phyloP scores from a whole-genome alignment of 2,113 vertebrate species.

The Cervus canadensis region DNA sequence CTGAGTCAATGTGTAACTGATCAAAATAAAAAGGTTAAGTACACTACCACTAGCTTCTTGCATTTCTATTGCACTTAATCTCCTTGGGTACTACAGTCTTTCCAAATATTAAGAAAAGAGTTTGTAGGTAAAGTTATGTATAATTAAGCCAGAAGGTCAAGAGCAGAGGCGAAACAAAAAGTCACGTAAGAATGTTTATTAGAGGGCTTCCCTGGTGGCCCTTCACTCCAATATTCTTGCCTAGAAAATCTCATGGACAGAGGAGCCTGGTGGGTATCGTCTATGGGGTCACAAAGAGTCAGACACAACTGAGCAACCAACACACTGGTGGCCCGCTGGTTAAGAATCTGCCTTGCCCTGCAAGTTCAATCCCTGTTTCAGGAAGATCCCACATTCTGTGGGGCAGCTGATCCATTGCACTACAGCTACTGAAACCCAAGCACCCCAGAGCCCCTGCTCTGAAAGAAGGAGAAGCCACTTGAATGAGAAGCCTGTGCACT shows the following conservation, averaged over 20 bases:
- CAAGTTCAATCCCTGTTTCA: background rate
- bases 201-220: background rate
- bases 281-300: background rate
- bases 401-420: background rate
- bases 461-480: background rate
- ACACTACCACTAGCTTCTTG: background rate
- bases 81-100: background rate
- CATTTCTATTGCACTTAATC: background rate
- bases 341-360: background rate
- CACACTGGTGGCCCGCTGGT: background rate
- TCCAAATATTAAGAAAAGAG: background rate
- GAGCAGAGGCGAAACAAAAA: background rate
- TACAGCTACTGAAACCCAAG: background rate
- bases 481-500: background rate
- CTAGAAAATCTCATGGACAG: background rate
- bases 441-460: background rate
- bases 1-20: background rate
- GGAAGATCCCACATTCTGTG: background rate
- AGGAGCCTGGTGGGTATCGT: background rate
- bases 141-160: background rate
- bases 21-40: background rate
- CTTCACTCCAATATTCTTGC: background rate
- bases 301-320: background rate
- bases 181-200: background rate
- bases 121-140: background rate